Conservation (phyloP, 1,140 invertebrate species). For the Pseudomyrmex sp. region DNA sequence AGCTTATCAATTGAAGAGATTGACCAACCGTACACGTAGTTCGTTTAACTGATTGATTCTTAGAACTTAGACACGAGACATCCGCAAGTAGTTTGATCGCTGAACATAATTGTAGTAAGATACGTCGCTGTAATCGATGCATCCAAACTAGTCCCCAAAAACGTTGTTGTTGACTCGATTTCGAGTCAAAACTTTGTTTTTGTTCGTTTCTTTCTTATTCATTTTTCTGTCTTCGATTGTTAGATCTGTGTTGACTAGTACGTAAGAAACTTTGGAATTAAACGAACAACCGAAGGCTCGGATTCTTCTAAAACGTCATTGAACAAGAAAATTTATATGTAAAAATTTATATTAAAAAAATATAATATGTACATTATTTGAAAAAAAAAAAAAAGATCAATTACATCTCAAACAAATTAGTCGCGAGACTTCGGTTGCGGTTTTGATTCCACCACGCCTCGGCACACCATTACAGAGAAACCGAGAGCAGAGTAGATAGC, state of each 20-base stretch:
- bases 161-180: constrained; percentile 35
- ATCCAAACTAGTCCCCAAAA: background rate
- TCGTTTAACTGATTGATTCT: constrained; percentile 6
- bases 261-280: constrained; percentile 8
- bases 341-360: too few species aligned
- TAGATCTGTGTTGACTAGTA: constrained; percentile 33
- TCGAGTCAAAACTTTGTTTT: constrained; percentile 9
- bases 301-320: background rate
- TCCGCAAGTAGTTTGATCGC: constrained; percentile 30
- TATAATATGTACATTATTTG: background rate
- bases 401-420: too few species aligned
- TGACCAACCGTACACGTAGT: background rate
- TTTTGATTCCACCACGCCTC: background rate
- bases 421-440: constrained; percentile 7
- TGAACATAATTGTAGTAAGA: background rate
- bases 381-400: background rate
- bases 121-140: constrained; percentile 10
- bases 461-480: background rate
- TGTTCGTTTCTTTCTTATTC: constrained; percentile 12
- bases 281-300: constrained; percentile 10
- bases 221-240: background rate
- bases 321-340: background rate
- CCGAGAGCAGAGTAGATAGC: constrained; percentile 31
- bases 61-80: background rate
- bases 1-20: background rate